phyloP scores from a whole-genome alignment of 2,797 vertebrate species.

The Rachycentron canadum region DNA sequence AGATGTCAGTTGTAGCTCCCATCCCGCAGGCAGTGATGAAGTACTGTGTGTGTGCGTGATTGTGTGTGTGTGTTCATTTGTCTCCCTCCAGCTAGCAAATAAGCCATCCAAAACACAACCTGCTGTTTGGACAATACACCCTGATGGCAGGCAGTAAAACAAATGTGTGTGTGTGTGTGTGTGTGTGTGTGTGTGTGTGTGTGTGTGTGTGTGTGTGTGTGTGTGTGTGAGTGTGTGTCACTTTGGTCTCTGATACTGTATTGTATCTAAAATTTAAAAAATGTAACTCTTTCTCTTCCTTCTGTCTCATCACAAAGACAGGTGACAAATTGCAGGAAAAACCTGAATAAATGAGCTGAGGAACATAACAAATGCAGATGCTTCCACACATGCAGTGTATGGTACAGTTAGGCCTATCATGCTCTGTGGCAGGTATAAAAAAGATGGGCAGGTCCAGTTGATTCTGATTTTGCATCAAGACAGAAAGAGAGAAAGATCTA shows the following conservation, averaged over 20 bases:
- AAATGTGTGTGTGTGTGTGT: conserved; percentile 23
- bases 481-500: too few relatives aligned
- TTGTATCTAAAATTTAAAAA: not conserved
- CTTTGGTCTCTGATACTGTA: not conserved
- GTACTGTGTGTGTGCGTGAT: conserved; percentile 21
- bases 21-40: conserved; percentile 49
- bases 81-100: conserved; percentile 61
- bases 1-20: conserved; percentile 52
- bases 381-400: too few relatives aligned
- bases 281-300: not conserved
- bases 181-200: conserved; percentile 4
- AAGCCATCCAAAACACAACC: conserved; percentile 69
- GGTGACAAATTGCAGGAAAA: too few relatives aligned
- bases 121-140: conserved; percentile 69
- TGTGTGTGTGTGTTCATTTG: conserved; percentile 46
- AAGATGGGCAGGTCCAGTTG: too few relatives aligned
- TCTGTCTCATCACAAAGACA: not conserved
- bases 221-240: not conserved
- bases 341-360: too few relatives aligned
- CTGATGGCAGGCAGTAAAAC: conserved; percentile 63
- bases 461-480: too few relatives aligned
- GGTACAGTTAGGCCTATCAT: too few relatives aligned
- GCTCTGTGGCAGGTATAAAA: too few relatives aligned
- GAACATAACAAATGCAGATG: too few relatives aligned
- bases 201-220: conserved; percentile 14